phyloP scores from a whole-genome alignment of 2,113 vertebrate genomes.

The Laticauda laticaudata region DNA sequence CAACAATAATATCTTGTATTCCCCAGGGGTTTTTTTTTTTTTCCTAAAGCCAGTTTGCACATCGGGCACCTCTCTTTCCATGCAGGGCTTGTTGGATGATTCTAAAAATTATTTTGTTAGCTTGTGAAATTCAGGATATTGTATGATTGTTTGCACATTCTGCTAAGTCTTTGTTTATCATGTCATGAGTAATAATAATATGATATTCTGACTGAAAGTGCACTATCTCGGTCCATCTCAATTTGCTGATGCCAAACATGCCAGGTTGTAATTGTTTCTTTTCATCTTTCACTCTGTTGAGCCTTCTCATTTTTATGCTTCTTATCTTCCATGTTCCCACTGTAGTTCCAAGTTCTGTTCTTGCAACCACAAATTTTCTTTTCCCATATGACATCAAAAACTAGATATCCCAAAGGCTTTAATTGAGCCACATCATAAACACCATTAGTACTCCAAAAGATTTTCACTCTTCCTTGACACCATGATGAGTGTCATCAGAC shows the following conservation, averaged over 20 bases:
- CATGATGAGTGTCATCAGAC: neutral
- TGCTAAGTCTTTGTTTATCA: neutral
- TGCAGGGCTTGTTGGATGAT: neutral
- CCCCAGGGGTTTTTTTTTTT: neutral
- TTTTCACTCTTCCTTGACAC: neutral
- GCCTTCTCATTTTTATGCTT: neutral
- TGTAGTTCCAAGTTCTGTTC: neutral
- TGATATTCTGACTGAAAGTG: neutral
- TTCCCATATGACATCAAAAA: neutral
- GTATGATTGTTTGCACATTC: neutral
- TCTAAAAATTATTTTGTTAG: neutral
- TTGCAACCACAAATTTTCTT: neutral
- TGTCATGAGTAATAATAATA: neutral
- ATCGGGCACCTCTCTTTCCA: neutral
- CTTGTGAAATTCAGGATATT: neutral
- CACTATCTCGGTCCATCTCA: neutral
- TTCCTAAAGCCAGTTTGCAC: neutral
- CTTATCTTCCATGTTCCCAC: neutral
- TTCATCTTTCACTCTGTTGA: neutral
- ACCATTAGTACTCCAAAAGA: neutral
- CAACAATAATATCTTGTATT: neutral
- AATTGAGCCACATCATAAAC: neutral
- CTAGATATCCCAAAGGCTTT: neutral
- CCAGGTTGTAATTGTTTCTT: neutral
- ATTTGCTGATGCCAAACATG: neutral